phyloP scores from a whole-genome alignment of 1,140 invertebrate genomes.

The Schmidtea mediterranea region DNA sequence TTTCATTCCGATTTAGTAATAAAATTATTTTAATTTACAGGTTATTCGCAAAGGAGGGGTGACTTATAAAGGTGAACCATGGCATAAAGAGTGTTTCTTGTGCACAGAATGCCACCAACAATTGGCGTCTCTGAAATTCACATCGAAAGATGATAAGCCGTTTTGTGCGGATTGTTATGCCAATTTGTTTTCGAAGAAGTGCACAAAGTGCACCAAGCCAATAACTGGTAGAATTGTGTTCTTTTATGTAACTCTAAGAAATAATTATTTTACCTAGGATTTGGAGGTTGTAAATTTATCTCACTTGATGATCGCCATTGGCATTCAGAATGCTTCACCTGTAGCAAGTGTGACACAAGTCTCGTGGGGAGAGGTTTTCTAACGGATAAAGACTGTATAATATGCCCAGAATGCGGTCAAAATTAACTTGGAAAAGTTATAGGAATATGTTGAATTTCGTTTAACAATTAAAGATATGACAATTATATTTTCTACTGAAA shows the following conservation, averaged over 20 bases:
- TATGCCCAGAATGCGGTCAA: constrained; percentile 9
- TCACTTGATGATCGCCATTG: constrained; percentile 9
- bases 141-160: constrained; percentile 83
- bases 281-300: constrained; percentile 8
- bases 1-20: too few relatives aligned
- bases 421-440: too few relatives aligned
- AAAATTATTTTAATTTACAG: too few relatives aligned
- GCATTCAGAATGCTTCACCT: constrained; percentile 8
- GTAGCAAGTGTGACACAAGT: constrained; percentile 7
- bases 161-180: constrained; percentile 97
- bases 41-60: constrained; percentile 71
- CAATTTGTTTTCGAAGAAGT: constrained; percentile 87
- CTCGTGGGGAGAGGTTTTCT: constrained; percentile 9
- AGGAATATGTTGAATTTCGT: too few relatives aligned
- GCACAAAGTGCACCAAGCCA: constrained; percentile 75
- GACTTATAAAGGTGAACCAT: constrained; percentile 96
- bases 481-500: too few relatives aligned
- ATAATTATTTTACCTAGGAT: constrained; percentile 1
- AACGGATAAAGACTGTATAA: constrained; percentile 5
- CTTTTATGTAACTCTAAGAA: too few relatives aligned
- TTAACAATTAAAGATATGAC: too few relatives aligned
- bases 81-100: constrained; percentile 93
- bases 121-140: constrained; percentile 86
- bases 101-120: constrained; percentile 82
- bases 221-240: constrained; percentile 60